phyloP scores from a whole-genome alignment of 2,888 invertebrate species.

The Hydraecia micacea region DNA sequence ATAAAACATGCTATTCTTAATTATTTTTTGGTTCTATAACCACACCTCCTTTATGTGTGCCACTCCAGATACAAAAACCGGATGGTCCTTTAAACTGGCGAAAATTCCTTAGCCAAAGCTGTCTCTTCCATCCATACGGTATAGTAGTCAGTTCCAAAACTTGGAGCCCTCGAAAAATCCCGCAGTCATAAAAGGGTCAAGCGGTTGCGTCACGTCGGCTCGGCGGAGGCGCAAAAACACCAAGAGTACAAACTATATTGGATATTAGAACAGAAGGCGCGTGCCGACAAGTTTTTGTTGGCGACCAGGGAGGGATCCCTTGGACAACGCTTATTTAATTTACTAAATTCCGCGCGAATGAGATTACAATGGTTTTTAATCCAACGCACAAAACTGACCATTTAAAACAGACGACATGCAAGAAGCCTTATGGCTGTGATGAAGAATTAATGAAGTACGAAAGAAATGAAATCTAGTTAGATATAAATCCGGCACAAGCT shows the following conservation, averaged over 20 bases:
- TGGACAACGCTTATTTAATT: conserved; percentile 79
- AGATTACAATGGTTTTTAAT: conserved; percentile 60
- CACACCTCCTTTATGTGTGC: not conserved
- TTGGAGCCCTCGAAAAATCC: conserved; percentile 74
- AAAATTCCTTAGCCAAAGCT: conserved; percentile 47
- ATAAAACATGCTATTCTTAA: conserved; percentile 15
- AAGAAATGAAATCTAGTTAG: conserved; percentile 16
- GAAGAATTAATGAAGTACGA: conserved; percentile 2
- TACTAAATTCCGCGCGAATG: conserved; percentile 71
- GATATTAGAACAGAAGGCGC: conserved; percentile 89
- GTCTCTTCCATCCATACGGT: conserved; percentile 52
- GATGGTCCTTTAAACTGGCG: conserved; percentile 6
- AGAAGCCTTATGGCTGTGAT: not conserved
- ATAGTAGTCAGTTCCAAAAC: conserved; percentile 57
- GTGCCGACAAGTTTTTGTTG: conserved; percentile 83
- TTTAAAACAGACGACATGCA: conserved; percentile 2
- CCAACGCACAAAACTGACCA: conserved; percentile 21
- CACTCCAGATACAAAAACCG: conserved; percentile 15
- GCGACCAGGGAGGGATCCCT: conserved; percentile 68
- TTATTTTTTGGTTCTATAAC: not conserved
- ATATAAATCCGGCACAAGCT: conserved; percentile 14
- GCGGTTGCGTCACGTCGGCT: conserved; percentile 83
- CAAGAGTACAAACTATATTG: conserved; percentile 87
- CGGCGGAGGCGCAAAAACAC: conserved; percentile 81
- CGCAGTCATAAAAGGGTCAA: conserved; percentile 88